These are phyloP conservation scores for Pelecanus crispus DNA, from an alignment of 2,113 vertebrate genomes.

Conservation along the genomic window DNA sequence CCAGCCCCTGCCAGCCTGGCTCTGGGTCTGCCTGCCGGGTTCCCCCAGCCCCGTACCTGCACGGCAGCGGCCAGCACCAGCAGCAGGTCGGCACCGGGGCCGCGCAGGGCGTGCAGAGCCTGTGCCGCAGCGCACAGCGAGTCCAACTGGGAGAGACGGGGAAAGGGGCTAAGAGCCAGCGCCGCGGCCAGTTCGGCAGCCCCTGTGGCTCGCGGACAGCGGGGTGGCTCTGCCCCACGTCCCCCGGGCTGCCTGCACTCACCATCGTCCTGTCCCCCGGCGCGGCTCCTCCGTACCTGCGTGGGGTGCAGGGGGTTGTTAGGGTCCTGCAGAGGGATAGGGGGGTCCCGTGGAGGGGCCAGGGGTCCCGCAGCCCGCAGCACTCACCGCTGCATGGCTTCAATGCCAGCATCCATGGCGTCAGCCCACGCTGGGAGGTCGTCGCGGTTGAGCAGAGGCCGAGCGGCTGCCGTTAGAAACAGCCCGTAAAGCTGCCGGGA, in stretches of 20 bases:
- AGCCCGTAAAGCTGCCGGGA: constrained; percentile 84
- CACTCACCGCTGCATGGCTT: constrained; percentile 85
- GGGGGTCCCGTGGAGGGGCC: accelerated
- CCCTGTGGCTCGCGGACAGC: no score
- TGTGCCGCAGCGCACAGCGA: constrained; percentile 83
- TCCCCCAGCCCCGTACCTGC: constrained; percentile 56
- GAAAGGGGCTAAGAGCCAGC: not conserved
- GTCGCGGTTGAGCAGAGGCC: constrained; percentile 61
- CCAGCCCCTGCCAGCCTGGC: not conserved
- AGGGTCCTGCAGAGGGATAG: not conserved
- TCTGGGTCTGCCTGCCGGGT: not conserved
- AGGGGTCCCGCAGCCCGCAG: accelerated
- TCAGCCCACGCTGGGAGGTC: constrained; percentile 76
- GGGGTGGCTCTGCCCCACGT: accelerated
- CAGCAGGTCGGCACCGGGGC: constrained; percentile 63
- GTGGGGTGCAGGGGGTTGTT: not conserved
- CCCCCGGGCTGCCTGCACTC: not conserved
- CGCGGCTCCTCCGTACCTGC: constrained; percentile 81
- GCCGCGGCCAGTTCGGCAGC: not conserved
- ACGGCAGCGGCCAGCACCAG: constrained; percentile 74
- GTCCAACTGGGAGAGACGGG: constrained; percentile 77
- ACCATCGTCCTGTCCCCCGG: constrained; percentile 88
- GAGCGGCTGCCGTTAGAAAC: constrained; percentile 86
- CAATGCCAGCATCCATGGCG: constrained; percentile 86
- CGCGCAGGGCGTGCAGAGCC: constrained; percentile 74